Conservation (phyloP, 2,888 invertebrate species). For the Cremastinae sp. region DNA sequence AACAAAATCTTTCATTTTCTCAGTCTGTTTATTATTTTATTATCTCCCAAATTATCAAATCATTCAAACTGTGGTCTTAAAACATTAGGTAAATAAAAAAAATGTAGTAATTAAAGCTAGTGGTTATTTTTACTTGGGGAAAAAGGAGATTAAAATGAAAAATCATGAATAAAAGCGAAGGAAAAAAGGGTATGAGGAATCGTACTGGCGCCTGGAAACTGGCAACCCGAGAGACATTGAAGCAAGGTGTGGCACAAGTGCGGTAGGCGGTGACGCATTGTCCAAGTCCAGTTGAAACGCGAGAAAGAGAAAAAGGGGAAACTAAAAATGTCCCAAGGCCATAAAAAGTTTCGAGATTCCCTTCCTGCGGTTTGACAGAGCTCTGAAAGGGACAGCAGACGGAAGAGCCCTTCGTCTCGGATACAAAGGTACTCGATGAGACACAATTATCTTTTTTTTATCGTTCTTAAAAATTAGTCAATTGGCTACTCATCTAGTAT, state of each 20-base stretch:
- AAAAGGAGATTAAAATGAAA: not conserved
- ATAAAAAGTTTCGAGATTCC: too few relatives aligned
- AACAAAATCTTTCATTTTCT: too few relatives aligned
- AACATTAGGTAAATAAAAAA: too few relatives aligned
- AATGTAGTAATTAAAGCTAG: too few relatives aligned
- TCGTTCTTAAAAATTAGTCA: too few relatives aligned
- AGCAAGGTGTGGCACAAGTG: slow-evolving; percentile 65
- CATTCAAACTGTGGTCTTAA: too few relatives aligned
- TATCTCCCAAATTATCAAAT: too few relatives aligned
- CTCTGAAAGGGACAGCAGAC: not conserved
- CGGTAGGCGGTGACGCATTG: slow-evolving; percentile 62
- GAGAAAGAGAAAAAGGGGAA: not conserved
- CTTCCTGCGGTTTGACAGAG: too few relatives aligned
- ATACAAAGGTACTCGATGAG: slow-evolving; percentile 22
- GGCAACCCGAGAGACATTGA: slow-evolving; percentile 65
- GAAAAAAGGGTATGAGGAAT: not conserved
- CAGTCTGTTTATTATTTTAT: too few relatives aligned
- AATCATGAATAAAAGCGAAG: not conserved
- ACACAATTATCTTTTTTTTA: too few relatives aligned
- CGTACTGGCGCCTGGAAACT: slow-evolving; percentile 60
- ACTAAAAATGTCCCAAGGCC: too few relatives aligned
- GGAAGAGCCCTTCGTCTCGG: not conserved
- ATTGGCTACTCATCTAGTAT: too few relatives aligned
- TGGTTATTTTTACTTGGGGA: not conserved
- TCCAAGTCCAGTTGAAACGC: slow-evolving; percentile 22